A percentile compares a stretch with the other conserved stretches of the same genome.
These are phyloP conservation scores for Pygathrix nemaeus DNA, from an alignment of 2,113 vertebrate genomes.

Conservation along the genomic window DNA sequence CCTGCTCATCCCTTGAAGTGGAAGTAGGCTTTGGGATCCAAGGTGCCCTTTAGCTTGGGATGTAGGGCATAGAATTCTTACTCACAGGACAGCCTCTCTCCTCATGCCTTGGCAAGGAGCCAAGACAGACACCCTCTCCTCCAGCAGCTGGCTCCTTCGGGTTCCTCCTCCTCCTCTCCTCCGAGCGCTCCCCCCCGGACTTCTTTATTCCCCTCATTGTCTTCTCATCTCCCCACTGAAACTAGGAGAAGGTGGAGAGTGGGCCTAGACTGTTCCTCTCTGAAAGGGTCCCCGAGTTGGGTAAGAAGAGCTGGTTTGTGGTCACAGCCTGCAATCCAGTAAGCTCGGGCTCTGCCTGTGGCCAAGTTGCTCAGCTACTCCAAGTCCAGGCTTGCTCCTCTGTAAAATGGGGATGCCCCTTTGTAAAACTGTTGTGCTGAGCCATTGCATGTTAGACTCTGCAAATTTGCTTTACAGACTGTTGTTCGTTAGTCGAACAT, in stretches of 20 bases:
- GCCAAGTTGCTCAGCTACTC: not conserved
- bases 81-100: rapidly evolving
- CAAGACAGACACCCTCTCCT: not conserved
- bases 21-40: not conserved
- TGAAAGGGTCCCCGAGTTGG: not conserved
- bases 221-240: not conserved
- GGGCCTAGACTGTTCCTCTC: not conserved
- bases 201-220: not conserved
- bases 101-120: not conserved
- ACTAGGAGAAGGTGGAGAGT: not conserved
- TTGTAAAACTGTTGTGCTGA: not conserved
- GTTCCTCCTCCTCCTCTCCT: not conserved
- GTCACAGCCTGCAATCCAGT: not conserved
- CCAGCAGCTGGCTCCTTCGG: not conserved
- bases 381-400: not conserved
- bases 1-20: not conserved
- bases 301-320: not conserved
- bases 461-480: not conserved
- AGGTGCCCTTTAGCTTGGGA: not conserved
- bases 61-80: not conserved
- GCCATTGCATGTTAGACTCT: not conserved
- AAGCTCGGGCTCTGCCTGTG: not conserved
- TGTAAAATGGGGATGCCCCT: not conserved
- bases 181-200: not conserved
- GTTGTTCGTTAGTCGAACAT: not conserved